These are phyloP conservation scores for Macrostomum cliftonense DNA, from an alignment of 2,888 invertebrate genomes.

Conservation along the genomic window DNA sequence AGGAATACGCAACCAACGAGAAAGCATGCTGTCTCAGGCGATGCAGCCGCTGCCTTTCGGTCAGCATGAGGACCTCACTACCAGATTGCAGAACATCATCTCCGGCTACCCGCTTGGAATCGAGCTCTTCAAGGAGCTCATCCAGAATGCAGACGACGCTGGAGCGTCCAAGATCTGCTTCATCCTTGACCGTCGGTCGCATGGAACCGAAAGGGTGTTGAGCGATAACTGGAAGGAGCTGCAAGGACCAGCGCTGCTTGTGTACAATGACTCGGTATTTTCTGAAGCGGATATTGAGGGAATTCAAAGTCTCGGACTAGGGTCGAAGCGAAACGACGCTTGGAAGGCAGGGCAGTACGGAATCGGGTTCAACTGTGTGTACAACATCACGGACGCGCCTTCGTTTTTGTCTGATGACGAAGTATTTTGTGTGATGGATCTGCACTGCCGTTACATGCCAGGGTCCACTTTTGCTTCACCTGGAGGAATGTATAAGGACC, in stretches of 20 bases:
- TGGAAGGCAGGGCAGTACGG: constrained; percentile 31
- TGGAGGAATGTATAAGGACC: constrained; percentile 15
- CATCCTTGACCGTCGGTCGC: constrained; percentile 20
- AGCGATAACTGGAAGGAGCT: constrained; percentile 7
- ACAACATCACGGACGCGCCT: constrained; percentile 31
- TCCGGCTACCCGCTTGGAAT: constrained; percentile 23
- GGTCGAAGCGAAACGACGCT: constrained; percentile 24
- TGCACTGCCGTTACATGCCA: constrained; percentile 14
- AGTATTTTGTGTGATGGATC: constrained; percentile 14
- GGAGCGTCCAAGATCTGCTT: constrained; percentile 24
- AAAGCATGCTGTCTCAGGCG: background rate
- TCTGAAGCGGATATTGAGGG: constrained; percentile 22
- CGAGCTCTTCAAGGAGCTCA: constrained; percentile 26
- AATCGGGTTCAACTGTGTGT: constrained; percentile 32
- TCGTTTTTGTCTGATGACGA: constrained; percentile 20
- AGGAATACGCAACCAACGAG: constrained; percentile 15
- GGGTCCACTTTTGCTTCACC: constrained; percentile 15
- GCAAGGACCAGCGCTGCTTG: constrained; percentile 29
- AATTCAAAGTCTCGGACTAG: constrained; percentile 26
- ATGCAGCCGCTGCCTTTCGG: constrained; percentile 18
- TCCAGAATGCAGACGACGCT: constrained; percentile 17
- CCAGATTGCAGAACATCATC: constrained; percentile 22
- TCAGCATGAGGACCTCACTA: constrained; percentile 23
- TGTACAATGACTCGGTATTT: constrained; percentile 27
- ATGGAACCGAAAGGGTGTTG: constrained; percentile 12